A percentile compares a stretch with the other conserved stretches of the same genome.
Evolutionary conservation across 2,113 vertebrate species (phyloP).

Genomic region (Ptyas mucosa): DNA sequence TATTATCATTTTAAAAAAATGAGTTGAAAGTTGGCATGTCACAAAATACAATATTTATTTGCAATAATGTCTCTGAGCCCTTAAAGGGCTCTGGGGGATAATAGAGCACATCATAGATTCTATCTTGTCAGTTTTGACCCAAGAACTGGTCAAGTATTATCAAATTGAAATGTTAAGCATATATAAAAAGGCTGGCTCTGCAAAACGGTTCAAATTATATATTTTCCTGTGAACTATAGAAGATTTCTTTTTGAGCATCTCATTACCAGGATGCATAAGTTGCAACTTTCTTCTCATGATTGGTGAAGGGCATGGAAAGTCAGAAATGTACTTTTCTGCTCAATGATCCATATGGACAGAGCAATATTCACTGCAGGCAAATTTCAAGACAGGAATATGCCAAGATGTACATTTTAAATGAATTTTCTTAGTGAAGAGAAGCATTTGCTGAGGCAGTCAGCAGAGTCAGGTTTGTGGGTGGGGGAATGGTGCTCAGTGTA

Average conservation of each 20-base stretch:
- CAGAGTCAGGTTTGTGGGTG: background rate
- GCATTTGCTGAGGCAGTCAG: constrained; percentile 28
- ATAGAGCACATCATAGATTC: background rate
- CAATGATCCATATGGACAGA: constrained; percentile 64
- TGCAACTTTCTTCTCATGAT: constrained; percentile 58
- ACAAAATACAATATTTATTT: background rate
- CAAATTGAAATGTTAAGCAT: constrained; percentile 22
- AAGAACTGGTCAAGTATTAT: constrained; percentile 5
- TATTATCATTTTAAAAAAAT: background rate
- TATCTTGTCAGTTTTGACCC: constrained; percentile 1
- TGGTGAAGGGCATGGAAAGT: constrained; percentile 59
- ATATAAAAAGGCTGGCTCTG: constrained; percentile 23
- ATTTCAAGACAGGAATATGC: constrained; percentile 50
- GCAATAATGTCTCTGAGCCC: background rate
- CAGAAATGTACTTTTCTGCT: constrained; percentile 60
- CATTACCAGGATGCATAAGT: constrained; percentile 51
- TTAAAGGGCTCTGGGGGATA: background rate
- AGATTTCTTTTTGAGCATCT: constrained; percentile 44
- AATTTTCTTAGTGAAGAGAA: constrained; percentile 55
- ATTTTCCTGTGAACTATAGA: constrained; percentile 18
- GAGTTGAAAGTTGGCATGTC: background rate
- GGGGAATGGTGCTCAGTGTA: background rate
- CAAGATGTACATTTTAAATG: constrained; percentile 55
- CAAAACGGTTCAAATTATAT: background rate
- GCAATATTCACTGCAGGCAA: constrained; percentile 61